A percentile compares a stretch with the other conserved stretches of the same genome.
These are phyloP conservation scores for Gila robusta DNA, from an alignment of 2,797 vertebrate genomes.

Conservation along the genomic window DNA sequence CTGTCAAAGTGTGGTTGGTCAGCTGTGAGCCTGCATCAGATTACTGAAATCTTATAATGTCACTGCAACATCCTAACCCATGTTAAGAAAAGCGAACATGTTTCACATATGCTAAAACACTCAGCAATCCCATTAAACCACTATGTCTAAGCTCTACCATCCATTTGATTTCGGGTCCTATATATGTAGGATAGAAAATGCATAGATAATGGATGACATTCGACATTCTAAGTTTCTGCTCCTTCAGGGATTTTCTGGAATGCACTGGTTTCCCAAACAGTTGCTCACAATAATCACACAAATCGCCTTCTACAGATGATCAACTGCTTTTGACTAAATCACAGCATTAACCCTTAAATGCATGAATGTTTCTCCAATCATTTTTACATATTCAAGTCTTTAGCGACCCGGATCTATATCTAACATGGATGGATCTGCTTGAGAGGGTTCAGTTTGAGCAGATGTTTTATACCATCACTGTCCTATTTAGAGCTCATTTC, in stretches of 20 bases:
- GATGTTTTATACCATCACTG: too few relatives aligned
- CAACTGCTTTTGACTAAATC: neutral
- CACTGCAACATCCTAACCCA: slow-evolving; percentile 17
- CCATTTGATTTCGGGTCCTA: neutral
- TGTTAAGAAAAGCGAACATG: neutral
- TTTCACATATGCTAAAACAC: neutral
- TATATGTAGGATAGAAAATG: neutral
- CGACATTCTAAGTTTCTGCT: neutral
- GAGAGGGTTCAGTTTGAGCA: too few relatives aligned
- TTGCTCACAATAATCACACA: neutral
- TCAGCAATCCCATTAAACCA: neutral
- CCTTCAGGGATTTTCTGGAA: neutral
- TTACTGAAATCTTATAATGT: slow-evolving; percentile 61
- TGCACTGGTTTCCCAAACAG: neutral
- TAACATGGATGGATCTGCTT: too few relatives aligned
- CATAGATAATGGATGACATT: neutral
- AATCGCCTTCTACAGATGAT: neutral
- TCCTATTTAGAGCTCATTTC: too few relatives aligned
- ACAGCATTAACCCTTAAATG: neutral
- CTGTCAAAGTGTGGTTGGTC: slow-evolving; percentile 58
- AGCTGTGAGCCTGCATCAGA: slow-evolving; percentile 52
- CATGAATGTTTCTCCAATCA: too few relatives aligned
- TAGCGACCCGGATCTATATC: too few relatives aligned
- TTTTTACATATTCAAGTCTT: too few relatives aligned
- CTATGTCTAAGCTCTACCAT: neutral